Evolutionary conservation across 2,888 invertebrate species (phyloP).

Genomic region (Falcaria lacertinaria): DNA sequence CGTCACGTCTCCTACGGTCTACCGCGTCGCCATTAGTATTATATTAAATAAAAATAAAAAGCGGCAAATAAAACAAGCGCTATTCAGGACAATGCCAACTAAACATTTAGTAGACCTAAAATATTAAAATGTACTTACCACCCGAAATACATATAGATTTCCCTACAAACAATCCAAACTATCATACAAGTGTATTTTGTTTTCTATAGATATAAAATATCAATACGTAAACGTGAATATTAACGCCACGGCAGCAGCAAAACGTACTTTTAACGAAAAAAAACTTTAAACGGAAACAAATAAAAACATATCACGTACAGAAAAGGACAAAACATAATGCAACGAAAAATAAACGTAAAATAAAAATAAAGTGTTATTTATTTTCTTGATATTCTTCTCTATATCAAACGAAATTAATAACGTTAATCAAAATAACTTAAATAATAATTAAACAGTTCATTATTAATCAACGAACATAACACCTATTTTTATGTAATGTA

Average conservation of each 20-base stretch:
- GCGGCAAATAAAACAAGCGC: conserved; percentile 67
- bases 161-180: too few species aligned
- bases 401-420: too few species aligned
- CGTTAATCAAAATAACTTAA: conserved; percentile 4
- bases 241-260: conserved; percentile 46
- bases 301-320: conserved; percentile 12
- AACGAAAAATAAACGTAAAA: conserved; percentile 25
- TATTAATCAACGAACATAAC: too few species aligned
- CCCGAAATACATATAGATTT: conserved; percentile 15
- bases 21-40: too few species aligned
- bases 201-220: too few species aligned
- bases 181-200: too few species aligned
- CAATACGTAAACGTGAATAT: conserved; percentile 8
- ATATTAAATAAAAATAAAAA: conserved; percentile 41
- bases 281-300: conserved; percentile 6
- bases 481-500: too few species aligned
- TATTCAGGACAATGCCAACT: conserved; percentile 43
- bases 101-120: conserved; percentile 30
- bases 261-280: conserved; percentile 18
- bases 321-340: conserved; percentile 33
- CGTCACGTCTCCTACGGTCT: too few species aligned
- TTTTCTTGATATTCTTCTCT: too few species aligned
- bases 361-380: background rate
- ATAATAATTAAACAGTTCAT: too few species aligned
- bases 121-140: conserved; percentile 38